Percentiles rank a stretch among this genome's conserved stretches.
Evolutionary conservation across 2,888 invertebrate species (phyloP).

Genomic region (Plemyria rubiginata): DNA sequence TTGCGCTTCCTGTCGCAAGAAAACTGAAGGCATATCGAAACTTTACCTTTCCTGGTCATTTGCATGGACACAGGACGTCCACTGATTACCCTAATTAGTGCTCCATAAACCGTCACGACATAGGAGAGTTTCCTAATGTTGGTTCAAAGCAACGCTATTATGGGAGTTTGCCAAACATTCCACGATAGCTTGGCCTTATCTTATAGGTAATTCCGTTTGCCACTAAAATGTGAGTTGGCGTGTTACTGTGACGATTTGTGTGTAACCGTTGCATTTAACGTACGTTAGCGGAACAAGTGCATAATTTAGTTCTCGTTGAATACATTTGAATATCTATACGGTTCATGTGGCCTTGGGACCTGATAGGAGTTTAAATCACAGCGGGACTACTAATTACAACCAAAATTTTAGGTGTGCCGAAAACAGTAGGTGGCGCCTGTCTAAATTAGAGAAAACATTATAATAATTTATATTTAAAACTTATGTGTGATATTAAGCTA

Average conservation of each 20-base stretch:
- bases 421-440: conserved; percentile 56
- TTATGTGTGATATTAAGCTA: conserved; percentile 33
- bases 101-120: neutral
- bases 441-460: conserved; percentile 51
- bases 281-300: conserved; percentile 27
- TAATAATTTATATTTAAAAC: conserved; percentile 39
- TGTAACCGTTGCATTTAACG: conserved; percentile 19
- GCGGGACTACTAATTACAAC: conserved; percentile 47
- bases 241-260: conserved; percentile 27
- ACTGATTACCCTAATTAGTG: neutral
- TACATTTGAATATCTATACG: conserved; percentile 38
- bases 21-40: too few relatives aligned
- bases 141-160: conserved; percentile 8
- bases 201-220: conserved; percentile 11
- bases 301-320: conserved; percentile 30
- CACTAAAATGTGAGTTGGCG: conserved; percentile 23
- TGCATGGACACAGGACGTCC: too few relatives aligned
- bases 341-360: conserved; percentile 30
- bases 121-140: neutral
- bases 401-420: conserved; percentile 46
- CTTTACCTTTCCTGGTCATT: too few relatives aligned
- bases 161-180: conserved; percentile 19
- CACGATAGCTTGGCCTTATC: conserved; percentile 18
- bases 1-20: too few relatives aligned
- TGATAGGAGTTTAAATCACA: conserved; percentile 44